Base-by-base conservation (phyloP, 2,113 vertebrate genomes). In the Notarius quadriscutis region DNA sequence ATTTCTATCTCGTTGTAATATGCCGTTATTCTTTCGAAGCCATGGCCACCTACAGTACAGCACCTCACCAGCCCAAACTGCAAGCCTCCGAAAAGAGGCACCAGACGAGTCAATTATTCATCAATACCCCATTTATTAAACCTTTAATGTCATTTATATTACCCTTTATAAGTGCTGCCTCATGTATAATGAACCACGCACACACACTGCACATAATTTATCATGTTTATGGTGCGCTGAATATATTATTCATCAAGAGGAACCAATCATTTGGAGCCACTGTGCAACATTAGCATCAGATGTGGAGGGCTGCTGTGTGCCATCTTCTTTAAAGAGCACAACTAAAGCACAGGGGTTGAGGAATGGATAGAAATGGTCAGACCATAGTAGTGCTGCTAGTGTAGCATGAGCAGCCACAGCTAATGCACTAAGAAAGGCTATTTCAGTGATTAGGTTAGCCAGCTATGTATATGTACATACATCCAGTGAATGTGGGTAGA, bases 51-150 rank as follows among this genome's bases (percentile, higher is more conserved):
- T 27, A 30, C 30, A 41, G 79, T 53, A 84, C 60, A 67, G 83
- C 20, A 63, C n/a, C 60, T 82, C 75, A 72, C 65, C 80, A 83
- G 84, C 53, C 63, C 80, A 63, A 86, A 86, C 84, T 65, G 17
- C 81, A 87, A 83, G 81, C 62, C 83, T 83, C 63, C 51, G 69
- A 87, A 89, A 82, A 65, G 84, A 88, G 63, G 83, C 87, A 83
- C 90, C 69, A 75, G 87, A 87, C 62, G 87, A 92, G 94, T 94
- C 93, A 95, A 95, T 95, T 94, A 95, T 95, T 95, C 91, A 94
- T 94, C 91, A 89, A 95, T 94, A 94, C 92, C 91, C 91, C 94
- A 94, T 94, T 94, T 95, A 94, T 94, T 95, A 94, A 92, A 92
- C 92, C 93, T 93, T 93, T 88, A 91, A 89, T 93, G 94, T 95